Evolutionary conservation across 2,888 invertebrate species (phyloP).

Genomic region (Pseudococcus longispinus): DNA sequence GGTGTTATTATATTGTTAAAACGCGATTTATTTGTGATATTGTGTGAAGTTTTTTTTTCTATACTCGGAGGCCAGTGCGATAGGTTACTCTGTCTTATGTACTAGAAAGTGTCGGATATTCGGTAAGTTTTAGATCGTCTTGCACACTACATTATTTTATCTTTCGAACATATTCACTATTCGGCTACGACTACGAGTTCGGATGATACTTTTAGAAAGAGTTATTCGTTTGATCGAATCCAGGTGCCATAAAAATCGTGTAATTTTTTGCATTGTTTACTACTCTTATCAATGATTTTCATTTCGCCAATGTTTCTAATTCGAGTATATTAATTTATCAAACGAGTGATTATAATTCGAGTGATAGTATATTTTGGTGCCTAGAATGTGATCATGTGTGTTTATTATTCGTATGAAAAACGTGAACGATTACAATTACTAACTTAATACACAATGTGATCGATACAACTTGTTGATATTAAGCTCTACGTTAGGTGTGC

Average conservation of each 20-base stretch:
- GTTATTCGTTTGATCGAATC: too few species aligned
- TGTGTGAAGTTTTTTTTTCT: not conserved
- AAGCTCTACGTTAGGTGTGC: not conserved
- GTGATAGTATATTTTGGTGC: not conserved
- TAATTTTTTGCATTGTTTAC: not conserved
- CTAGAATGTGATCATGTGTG: not conserved
- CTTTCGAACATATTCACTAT: not conserved
- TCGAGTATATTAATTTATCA: not conserved
- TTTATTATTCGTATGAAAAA: not conserved
- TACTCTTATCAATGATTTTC: not conserved
- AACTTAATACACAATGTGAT: not conserved
- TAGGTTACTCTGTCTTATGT: slow-evolving; percentile 21
- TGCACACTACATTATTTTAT: not conserved
- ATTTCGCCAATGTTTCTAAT: not conserved
- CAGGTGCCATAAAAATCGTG: not conserved
- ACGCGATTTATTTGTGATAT: slow-evolving; percentile 17
- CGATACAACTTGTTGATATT: not conserved
- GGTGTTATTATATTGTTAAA: not conserved
- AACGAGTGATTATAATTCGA: not conserved
- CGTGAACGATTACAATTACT: not conserved
- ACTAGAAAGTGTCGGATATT: slow-evolving; percentile 31
- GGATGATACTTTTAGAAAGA: too few species aligned
- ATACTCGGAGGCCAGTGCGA: slow-evolving; percentile 6
- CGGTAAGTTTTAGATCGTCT: slow-evolving; percentile 6
- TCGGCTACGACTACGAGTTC: too few species aligned